Base-by-base conservation (phyloP, 1,140 invertebrate species). In the Holcopasites calliopsidis region DNA sequence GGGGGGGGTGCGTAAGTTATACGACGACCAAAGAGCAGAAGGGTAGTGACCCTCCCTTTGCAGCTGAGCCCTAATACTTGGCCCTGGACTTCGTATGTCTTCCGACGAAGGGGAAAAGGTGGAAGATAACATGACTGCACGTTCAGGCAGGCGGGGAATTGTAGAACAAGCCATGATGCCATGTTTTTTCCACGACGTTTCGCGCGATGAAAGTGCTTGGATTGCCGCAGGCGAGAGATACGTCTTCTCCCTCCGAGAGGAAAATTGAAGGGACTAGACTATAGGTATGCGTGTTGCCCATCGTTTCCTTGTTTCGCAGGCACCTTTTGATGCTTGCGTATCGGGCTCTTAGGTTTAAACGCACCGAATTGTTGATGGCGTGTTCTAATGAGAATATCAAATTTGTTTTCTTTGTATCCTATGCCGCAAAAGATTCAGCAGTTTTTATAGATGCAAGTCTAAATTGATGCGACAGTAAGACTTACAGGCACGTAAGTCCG, bases 111-210 rank as follows among this genome's bases (percentile, higher is more conserved):
- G 16, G 23, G 5, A 55, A 70, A 47, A 21, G 64, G 44, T 28
- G 47, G 42, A 21, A 47, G 52, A 61, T 58, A 55, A 60, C 62
- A 26, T 18, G 80, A 55, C n/a, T 38, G 62, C 44, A 65, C 66
- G 78, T 62, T 38, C 38, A 38, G 77, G 65, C 35, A 69, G n/a
- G 44, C 57, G 35, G 3, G 16, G 40, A n/a, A n/a, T 2, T 49
- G 42, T 54, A 38, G 40, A 75, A 54, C 66, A 76, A 40, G 75
- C 58, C n/a, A 35, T 18, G 21, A 31, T 7, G 21, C 40, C 42
- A 75, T 70, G 33, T 58, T 68, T 75, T 61, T 66, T 78, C 54
- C 61, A n/a, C 69, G 47, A 73, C 70, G 61, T 58, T 74, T 73
- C 68, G 49, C 50, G 69, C 68, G 69, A 72, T 42, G 65, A 69